These are phyloP conservation scores for Girardinichthys multiradiatus DNA, from an alignment of 2,113 vertebrate genomes.

Conservation along the genomic window DNA sequence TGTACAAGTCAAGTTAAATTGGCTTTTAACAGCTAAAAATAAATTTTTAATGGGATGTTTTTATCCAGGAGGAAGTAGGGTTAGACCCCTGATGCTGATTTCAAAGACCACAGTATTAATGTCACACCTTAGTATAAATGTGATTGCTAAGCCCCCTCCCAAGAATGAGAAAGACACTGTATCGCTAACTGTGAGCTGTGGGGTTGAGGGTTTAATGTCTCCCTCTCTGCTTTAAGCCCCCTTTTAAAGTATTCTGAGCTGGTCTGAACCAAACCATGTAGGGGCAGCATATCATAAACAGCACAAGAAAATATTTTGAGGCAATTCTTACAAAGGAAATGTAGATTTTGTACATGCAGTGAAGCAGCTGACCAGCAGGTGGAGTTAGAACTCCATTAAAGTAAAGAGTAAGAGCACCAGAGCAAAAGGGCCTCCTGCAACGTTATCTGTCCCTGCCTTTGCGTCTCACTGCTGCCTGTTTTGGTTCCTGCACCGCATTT, in stretches of 20 bases:
- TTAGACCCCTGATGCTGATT: background rate
- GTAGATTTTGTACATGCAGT: slow-evolving; percentile 27
- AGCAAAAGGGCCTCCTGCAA: background rate
- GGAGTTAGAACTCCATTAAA: slow-evolving; percentile 47
- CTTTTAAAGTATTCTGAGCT: background rate
- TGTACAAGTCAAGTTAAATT: background rate
- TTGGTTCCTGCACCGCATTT: background rate
- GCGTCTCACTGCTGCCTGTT: background rate
- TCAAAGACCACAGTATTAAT: background rate
- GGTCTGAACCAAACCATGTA: background rate
- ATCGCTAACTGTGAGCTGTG: no score
- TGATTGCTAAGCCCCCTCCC: background rate
- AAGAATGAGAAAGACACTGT: no score
- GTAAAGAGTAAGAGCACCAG: background rate
- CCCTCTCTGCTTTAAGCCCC: background rate
- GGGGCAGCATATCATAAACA: no score
- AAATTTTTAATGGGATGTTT: background rate
- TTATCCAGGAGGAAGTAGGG: background rate
- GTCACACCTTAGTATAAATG: background rate
- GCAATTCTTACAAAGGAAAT: no score
- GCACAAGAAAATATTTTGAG: no score
- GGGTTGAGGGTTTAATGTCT: background rate
- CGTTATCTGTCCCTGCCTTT: slow-evolving; percentile 8
- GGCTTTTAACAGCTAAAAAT: background rate
- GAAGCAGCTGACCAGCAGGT: slow-evolving; percentile 50